phyloP scores from a whole-genome alignment of 1,140 invertebrate species.

The Cydia strobilella region DNA sequence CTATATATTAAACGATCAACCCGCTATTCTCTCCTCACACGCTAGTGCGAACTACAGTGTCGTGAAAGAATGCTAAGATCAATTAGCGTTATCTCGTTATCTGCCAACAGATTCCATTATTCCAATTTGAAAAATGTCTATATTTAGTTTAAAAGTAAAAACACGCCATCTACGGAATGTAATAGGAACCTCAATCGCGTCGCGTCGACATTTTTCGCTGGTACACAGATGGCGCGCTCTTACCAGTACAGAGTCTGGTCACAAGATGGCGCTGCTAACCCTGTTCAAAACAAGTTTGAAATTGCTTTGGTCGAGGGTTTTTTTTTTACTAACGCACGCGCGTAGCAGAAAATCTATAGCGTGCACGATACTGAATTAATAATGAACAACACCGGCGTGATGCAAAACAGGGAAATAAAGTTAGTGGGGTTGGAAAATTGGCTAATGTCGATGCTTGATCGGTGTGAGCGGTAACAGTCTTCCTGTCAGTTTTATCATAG shows the following conservation, averaged over 20 bases:
- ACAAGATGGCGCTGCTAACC: constrained; percentile 21
- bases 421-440: constrained; percentile 14
- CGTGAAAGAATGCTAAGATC: constrained; percentile 7
- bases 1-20: constrained; percentile 11
- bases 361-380: constrained; percentile 20
- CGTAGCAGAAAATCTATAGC: constrained; percentile 30
- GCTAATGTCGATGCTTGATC: neutral
- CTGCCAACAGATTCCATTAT: neutral
- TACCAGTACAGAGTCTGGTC: constrained; percentile 3
- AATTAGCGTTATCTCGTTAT: constrained; percentile 18
- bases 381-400: constrained; percentile 19
- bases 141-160: constrained; percentile 16
- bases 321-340: constrained; percentile 21
- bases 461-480: neutral
- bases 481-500: too few species aligned
- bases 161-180: constrained; percentile 24
- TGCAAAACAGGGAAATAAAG: constrained; percentile 26
- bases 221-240: constrained; percentile 10
- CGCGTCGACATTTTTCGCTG: neutral
- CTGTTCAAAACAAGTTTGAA: constrained; percentile 10
- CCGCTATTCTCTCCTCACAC: constrained; percentile 10
- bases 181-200: neutral
- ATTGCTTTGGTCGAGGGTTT: constrained; percentile 11
- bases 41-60: neutral
- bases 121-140: neutral